Evolutionary conservation across 2,888 invertebrate genomes (phyloP), one percentile per base, ranked within the genome.

Genomic region (Lymantria dispar): DNA sequence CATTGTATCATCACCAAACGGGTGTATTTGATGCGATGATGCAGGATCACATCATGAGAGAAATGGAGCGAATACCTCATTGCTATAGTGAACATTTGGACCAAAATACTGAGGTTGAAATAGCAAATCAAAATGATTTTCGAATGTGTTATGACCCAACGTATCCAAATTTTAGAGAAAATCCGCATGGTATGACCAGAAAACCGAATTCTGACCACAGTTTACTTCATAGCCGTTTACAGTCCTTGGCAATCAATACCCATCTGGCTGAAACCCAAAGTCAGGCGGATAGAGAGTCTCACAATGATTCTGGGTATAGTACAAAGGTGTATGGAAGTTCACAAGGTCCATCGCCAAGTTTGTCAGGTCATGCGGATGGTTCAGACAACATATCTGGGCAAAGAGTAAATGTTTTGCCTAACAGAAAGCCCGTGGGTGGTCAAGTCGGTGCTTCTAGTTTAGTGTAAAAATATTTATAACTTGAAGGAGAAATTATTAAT

Each of bases 251-350:
- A 9, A 91, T 92, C 0, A 91, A 92, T 61, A 92, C 92, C 0
- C 87, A 91, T 61, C 63, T 91, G 58, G 85, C 89, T 1, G 91
- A 91, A 53, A 84, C 83, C 0, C 91, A 91, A 51, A 89, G 90
- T 61, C 92, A 92, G 64, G 74, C 92, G 0, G 94, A 94, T 63
- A 81, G 94, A 47, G 95, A 95, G 68, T 94, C 94, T 0, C 96
- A 95, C 75, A 96, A 96, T 62, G 97, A 97, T 82, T 96, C 96
- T 0, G 97, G 97, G 0, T 97, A 97, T 78, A 96, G 96, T 68
- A 96, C 96, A 38, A 95, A 96, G 72, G 95, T 96, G 64, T 96
- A 95, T 61, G 95, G 95, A 0, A 95, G 95, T 61, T 95, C 95
- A 8, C 94, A 95, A 71, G 95, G 95, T 0, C 95, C 95, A 30